Evolutionary conservation across 2,888 invertebrate genomes (phyloP).

Genomic region (Lithophane ornitopus): DNA sequence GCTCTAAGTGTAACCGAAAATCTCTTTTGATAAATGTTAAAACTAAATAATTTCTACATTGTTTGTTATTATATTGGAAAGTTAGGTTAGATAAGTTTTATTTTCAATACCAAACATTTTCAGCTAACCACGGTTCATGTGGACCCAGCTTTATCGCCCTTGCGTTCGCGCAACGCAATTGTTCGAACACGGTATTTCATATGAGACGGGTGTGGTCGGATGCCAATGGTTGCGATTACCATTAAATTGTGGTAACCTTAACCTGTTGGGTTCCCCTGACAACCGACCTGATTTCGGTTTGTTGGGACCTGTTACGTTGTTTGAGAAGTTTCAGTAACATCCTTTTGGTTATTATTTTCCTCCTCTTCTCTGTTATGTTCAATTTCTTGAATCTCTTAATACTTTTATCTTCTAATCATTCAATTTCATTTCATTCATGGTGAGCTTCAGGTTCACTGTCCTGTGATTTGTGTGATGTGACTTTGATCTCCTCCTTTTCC

Average conservation of each 20-base stretch:
- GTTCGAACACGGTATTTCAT: conserved; percentile 63
- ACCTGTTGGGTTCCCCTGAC: conserved; percentile 30
- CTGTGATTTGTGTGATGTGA: neutral
- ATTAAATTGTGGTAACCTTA: conserved; percentile 60
- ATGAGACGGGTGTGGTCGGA: conserved; percentile 66
- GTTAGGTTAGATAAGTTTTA: neutral
- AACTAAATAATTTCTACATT: neutral
- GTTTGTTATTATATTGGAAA: neutral
- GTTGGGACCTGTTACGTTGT: neutral
- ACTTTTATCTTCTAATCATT: neutral
- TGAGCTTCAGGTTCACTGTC: neutral
- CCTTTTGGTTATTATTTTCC: neutral
- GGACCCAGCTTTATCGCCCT: conserved; percentile 26
- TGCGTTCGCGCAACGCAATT: conserved; percentile 63
- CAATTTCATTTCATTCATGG: neutral
- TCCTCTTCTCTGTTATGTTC: neutral
- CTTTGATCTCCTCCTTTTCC: neutral
- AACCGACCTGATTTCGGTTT: conserved; percentile 22
- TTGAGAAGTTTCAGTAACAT: neutral
- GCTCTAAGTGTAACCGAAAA: neutral
- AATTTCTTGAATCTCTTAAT: neutral
- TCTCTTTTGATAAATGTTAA: neutral
- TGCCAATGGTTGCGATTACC: conserved; percentile 61
- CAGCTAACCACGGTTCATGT: conserved; percentile 25
- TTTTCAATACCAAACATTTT: neutral